A percentile compares a stretch with the other conserved stretches of the same genome.
Evolutionary conservation across 2,888 invertebrate species (phyloP).

Genomic region (Cartodere bifasciata): DNA sequence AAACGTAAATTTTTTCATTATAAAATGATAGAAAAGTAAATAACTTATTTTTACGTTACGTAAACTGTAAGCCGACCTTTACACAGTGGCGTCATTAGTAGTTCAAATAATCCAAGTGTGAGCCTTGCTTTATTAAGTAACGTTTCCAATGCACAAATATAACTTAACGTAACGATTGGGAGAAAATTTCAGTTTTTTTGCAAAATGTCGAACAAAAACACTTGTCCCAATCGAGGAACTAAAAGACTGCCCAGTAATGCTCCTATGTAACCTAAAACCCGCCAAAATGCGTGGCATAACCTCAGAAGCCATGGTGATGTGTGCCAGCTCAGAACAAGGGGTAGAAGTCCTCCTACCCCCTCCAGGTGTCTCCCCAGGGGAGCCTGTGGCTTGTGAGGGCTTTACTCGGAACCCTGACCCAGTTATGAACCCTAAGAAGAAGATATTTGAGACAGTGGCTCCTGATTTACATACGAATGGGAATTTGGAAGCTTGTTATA

Average conservation of each 20-base stretch:
- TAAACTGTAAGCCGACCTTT: too few species aligned
- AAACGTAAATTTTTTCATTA: too few species aligned
- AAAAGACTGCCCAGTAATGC: slow-evolving; percentile 66
- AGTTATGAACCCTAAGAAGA: slow-evolving; percentile 81
- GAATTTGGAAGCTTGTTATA: slow-evolving; percentile 62
- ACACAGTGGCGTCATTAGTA: too few species aligned
- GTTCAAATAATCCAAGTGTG: too few species aligned
- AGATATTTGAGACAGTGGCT: slow-evolving; percentile 79
- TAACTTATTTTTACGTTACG: too few species aligned
- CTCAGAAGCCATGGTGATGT: slow-evolving; percentile 96
- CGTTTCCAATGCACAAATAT: too few species aligned
- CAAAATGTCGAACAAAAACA: too few species aligned
- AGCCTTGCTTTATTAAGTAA: too few species aligned
- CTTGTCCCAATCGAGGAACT: slow-evolving; percentile 78
- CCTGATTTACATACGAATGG: slow-evolving; percentile 68
- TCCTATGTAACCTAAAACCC: slow-evolving; percentile 87
- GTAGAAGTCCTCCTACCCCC: slow-evolving; percentile 76
- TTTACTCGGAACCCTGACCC: slow-evolving; percentile 62
- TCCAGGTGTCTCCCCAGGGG: slow-evolving; percentile 54
- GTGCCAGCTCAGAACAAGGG: slow-evolving; percentile 64
- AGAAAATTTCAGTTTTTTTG: too few species aligned
- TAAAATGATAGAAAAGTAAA: too few species aligned
- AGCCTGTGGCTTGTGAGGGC: slow-evolving; percentile 57
- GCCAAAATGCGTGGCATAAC: slow-evolving; percentile 79
- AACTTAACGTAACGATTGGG: too few species aligned